Base-by-base conservation (phyloP, 2,888 invertebrate species). In the Drosophila nr. perissopoda region DNA sequence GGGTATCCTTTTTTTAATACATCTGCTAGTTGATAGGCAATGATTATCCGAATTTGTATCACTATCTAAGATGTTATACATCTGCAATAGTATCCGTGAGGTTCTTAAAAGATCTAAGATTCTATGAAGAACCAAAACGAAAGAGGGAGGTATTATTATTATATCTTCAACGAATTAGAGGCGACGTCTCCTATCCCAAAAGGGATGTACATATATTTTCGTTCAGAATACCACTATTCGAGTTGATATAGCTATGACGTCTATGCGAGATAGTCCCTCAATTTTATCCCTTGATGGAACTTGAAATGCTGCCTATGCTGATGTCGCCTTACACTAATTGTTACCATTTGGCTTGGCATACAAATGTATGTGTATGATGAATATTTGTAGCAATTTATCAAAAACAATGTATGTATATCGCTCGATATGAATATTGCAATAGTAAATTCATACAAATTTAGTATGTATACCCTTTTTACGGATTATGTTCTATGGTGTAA, bases 401-500 rank as follows among this genome's bases (percentile, higher is more conserved):
- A 25, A 46, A 58, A 27, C 10, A 36, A 34, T 38, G 31, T 33
- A 38, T 51, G 4, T 31, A 31, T 49, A 21, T 40, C 31, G n/a
- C 7, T 31, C n/a, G 36, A 38, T 16, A 40, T 27, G 29, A 51
- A 49, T 13, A n/a, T 25, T 48, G n/a, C 25, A 21, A 27, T 52
- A 65, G 49, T 29, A n/a, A 63, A 48, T 34, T 27, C 21, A 10
- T 25, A 33, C 7, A 46, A 51, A 36, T 38, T 7, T 7, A 61
- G 21, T 18, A 31, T 46, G 48, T 40, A 60, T 63, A 58, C 70
- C 62, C 76, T 52, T 76, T 62, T 66, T 58, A 40, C 48, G 42
- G 56, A 57, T 52, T 52, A 8, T 46, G 25, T 29, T 42, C 31
- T n/a, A 70, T 76, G 68, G 73, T 67, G 74, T 76, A 57, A 69